These are phyloP conservation scores for Mamestra configurata DNA, from an alignment of 1,140 invertebrate species.

Conservation along the genomic window DNA sequence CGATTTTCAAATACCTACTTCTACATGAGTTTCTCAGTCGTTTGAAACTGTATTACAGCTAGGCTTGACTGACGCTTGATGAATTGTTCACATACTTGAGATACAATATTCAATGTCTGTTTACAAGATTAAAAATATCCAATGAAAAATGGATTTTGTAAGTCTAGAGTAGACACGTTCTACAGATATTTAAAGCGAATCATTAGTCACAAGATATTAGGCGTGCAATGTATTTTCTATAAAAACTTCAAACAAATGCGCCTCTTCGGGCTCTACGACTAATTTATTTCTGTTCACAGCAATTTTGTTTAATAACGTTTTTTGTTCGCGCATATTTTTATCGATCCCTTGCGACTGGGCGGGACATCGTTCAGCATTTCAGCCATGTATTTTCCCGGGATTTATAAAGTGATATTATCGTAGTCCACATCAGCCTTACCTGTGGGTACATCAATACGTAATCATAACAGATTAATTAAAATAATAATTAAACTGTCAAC, in stretches of 20 bases:
- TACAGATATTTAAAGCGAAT: neutral
- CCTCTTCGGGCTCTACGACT: conserved; percentile 31
- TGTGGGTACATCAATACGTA: too few species aligned
- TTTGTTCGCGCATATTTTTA: conserved; percentile 39
- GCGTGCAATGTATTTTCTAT: neutral
- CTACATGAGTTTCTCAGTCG: too few species aligned
- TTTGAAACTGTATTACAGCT: too few species aligned
- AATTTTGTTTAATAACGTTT: conserved; percentile 39
- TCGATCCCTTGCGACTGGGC: neutral
- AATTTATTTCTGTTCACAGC: conserved; percentile 42
- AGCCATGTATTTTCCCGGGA: neutral
- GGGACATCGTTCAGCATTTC: neutral
- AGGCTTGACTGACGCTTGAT: too few species aligned
- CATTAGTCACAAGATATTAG: conserved; percentile 24
- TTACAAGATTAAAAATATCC: neutral
- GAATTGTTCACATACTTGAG: too few species aligned
- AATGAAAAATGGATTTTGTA: conserved; percentile 8
- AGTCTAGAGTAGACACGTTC: neutral
- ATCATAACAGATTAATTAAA: too few species aligned
- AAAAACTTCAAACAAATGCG: conserved; percentile 41
- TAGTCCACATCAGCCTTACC: too few species aligned
- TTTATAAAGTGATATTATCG: too few species aligned
- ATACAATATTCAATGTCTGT: neutral
- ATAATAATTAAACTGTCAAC: too few species aligned
- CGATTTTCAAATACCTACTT: too few species aligned